phyloP scores from a whole-genome alignment of 2,113 vertebrate species.

The Cheirogaleus medius region DNA sequence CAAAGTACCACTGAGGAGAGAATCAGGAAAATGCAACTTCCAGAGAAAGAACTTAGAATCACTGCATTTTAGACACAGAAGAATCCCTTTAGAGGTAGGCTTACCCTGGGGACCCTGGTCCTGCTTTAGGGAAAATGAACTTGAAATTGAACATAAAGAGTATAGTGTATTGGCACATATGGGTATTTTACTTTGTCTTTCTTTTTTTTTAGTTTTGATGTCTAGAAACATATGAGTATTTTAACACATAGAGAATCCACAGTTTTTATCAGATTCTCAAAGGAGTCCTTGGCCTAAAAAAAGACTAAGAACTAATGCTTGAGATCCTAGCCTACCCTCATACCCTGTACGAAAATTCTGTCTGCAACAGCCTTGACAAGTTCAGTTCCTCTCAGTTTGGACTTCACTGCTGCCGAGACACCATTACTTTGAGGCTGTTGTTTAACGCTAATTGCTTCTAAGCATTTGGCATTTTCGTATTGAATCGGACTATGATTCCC shows the following conservation, averaged over 20 bases:
- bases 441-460: not conserved
- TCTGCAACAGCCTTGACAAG: not conserved
- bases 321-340: not conserved
- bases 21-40: not conserved
- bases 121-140: not conserved
- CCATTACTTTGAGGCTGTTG: not conserved
- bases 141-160: not conserved
- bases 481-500: not conserved
- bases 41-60: not conserved
- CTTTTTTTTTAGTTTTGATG: too few species aligned
- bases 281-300: not conserved
- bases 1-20: not conserved
- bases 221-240: not conserved
- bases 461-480: not conserved
- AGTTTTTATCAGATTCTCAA: slow-evolving; percentile 16
- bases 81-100: not conserved
- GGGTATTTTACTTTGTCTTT: not conserved
- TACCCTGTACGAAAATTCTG: not conserved
- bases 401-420: not conserved
- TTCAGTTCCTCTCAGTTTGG: slow-evolving; percentile 13
- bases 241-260: not conserved
- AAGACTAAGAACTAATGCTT: not conserved
- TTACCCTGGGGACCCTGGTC: not conserved
- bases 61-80: not conserved
- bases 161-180: not conserved